Evolutionary conservation across 2,888 invertebrate genomes (phyloP), one percentile per base, ranked within the genome.

Genomic region (Hesperia comma): DNA sequence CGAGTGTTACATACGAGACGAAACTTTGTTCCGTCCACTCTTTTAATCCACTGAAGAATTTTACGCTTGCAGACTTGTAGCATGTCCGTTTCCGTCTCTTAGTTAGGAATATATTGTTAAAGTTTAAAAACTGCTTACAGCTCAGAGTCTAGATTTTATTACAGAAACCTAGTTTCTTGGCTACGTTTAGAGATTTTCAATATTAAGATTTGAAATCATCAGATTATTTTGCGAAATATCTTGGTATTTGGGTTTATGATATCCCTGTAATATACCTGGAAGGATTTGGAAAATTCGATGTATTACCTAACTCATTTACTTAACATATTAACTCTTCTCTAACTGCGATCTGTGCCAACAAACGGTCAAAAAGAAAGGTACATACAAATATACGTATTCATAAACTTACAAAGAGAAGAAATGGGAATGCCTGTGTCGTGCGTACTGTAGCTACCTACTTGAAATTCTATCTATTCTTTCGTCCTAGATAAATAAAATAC

Each of bases 41-140:
- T 60, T 64, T 60, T 66, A 66, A 66, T 66, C 66, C 60, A 54
- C 66, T 60, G 33, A 66, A 66, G 66, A 66, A 66, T 66, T 66
- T 66, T 46, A 46, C 60, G 53, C 66, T 66, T 60, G 60, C 60
- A 53, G 60, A 54, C 58, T 58, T 58, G 57, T 53, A 64, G 58
- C 19, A 46, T 60, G 41, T 60, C 43, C 60, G 60, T 54, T 58
- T 66, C 66, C 58, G 43, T 60, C 64, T 64, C 58, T 58, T 58
- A 58, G 64, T 66, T 66, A 54, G 33, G 53, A 58, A 60, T 60
- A 60, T 66, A 66, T 60, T 54, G 43, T 66, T 66, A 37, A 60
- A 66, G 58, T 66, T 66, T 41, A 53, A 60, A 66, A 66, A 66
- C 54, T 66, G 57, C 32, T 60, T 41, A 8, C 19, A 26, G 43